Base-by-base conservation (phyloP, 35 echinoderm and acorn worm genomes). In the Anneissia japonica region DNA sequence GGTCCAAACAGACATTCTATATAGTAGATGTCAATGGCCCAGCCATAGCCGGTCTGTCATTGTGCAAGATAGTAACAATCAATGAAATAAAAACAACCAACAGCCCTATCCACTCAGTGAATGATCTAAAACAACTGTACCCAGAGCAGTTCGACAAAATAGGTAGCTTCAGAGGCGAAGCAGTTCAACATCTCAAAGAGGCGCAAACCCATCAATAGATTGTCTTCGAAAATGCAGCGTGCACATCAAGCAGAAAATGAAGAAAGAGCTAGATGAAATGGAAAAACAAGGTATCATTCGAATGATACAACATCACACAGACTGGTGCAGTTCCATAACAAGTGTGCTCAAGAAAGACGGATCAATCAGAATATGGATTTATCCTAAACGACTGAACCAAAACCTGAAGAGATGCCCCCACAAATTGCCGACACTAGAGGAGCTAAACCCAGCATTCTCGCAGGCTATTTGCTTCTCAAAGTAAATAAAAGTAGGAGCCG, bases 301-400 rank as follows among this genome's bases (percentile, higher is more conserved):
- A 78, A 77, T 39, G 31, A 77, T 89, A 3, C 34, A 29, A 2
- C 35, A 90, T 10, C 88, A 64, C 34, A 84, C 81, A 29, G 89
- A 91, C 38, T 91, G 89, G 83, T 85, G 83, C 39, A 85, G 82
- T 29, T 90, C 89, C 45, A 30, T 90, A 16, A 90, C 89, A 30
- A 77, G 82, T 19, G 75, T 46, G 9, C 26, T 34, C 23, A 87
- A 86, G 75, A 86, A 86, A 38, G 77, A 91, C 37, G 38, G 85
- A 0, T 87, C 84, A 3, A 32, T 92, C 34, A 80, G 90, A 87
- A 3, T 92, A 19, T 88, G 90, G 38, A 36, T 95, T 4, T 89
- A 95, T 56, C 93, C 93, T 0, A 91, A 78, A 32, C 43, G 82
- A 0, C 86, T 95, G 10, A 91, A 91, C 72, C 80, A 91, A 35